A percentile compares a stretch with the other conserved stretches of the same genome.
These are phyloP conservation scores for Salticus scenicus DNA, from an alignment of 2,888 invertebrate genomes.

Conservation along the genomic window DNA sequence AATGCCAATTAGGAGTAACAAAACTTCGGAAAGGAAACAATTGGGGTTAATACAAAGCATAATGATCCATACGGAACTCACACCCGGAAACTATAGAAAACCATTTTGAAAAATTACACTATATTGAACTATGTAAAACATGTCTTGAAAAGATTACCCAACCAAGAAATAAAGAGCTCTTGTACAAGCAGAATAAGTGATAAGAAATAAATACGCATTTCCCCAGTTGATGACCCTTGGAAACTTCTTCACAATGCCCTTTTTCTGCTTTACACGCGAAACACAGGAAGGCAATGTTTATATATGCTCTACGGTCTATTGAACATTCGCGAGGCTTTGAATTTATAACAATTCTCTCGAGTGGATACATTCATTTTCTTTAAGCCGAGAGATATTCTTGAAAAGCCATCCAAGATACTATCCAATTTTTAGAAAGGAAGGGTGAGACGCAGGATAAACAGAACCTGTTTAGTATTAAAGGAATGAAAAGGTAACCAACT, in stretches of 20 bases:
- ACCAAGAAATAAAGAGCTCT: neutral
- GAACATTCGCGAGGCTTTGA: slow-evolving; percentile 56
- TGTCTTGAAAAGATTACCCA: slow-evolving; percentile 9
- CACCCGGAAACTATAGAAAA: neutral
- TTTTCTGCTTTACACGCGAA: slow-evolving; percentile 52
- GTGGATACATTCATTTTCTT: slow-evolving; percentile 35
- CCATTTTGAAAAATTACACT: neutral
- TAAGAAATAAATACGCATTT: slow-evolving; percentile 49
- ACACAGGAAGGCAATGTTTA: slow-evolving; percentile 63
- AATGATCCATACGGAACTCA: neutral
- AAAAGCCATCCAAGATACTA: neutral
- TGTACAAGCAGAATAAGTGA: slow-evolving; percentile 18
- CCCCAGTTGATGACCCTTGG: slow-evolving; percentile 60
- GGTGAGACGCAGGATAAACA: neutral
- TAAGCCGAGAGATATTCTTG: slow-evolving; percentile 29
- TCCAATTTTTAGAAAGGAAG: neutral
- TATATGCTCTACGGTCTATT: slow-evolving; percentile 67
- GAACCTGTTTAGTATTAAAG: neutral
- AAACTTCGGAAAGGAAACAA: neutral
- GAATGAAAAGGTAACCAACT: neutral
- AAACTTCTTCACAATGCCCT: slow-evolving; percentile 43
- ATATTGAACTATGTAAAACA: neutral
- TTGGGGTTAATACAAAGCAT: neutral
- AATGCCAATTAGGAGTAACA: neutral
- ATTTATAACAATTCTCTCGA: slow-evolving; percentile 50